Percentiles rank a stretch among this genome's conserved stretches.
Evolutionary conservation across 1,140 invertebrate species (phyloP).

Genomic region (Drosophila paulistorum): DNA sequence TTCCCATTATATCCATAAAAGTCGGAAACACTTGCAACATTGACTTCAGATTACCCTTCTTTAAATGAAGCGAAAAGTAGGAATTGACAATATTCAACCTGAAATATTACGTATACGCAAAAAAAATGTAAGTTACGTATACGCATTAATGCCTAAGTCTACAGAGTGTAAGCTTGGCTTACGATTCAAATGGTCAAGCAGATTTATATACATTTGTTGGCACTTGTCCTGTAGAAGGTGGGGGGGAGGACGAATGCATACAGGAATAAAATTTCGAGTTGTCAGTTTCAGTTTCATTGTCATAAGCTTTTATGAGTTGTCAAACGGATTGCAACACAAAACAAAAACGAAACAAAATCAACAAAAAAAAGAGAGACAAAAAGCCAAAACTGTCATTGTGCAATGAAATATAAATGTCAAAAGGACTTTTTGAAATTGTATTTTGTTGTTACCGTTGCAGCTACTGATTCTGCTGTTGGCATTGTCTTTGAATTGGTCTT

Average conservation of each 20-base stretch:
- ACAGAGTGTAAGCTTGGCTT: background rate
- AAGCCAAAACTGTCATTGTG: slow-evolving; percentile 58
- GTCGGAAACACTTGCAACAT: too few relatives aligned
- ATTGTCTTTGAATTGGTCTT: slow-evolving; percentile 48
- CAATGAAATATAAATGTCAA: slow-evolving; percentile 81
- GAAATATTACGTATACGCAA: too few relatives aligned
- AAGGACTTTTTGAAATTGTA: slow-evolving; percentile 67
- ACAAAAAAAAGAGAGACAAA: background rate
- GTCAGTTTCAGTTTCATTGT: slow-evolving; percentile 29
- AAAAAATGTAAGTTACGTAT: too few relatives aligned
- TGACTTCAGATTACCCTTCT: too few relatives aligned
- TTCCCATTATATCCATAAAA: too few relatives aligned
- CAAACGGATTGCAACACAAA: slow-evolving; percentile 54
- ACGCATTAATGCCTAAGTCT: too few relatives aligned
- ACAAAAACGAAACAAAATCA: background rate
- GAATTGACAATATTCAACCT: too few relatives aligned
- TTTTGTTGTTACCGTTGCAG: slow-evolving; percentile 51
- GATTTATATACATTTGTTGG: slow-evolving; percentile 1
- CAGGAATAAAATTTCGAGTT: background rate
- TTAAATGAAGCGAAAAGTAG: too few relatives aligned
- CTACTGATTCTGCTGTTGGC: slow-evolving; percentile 26
- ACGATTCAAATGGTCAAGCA: background rate
- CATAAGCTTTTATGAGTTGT: slow-evolving; percentile 67
- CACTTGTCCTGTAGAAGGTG: background rate
- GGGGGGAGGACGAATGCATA: background rate